Evolutionary conservation across 2,113 vertebrate species (phyloP), one percentile per base, ranked within the genome.

Genomic region (Tauraco erythrolophus): DNA sequence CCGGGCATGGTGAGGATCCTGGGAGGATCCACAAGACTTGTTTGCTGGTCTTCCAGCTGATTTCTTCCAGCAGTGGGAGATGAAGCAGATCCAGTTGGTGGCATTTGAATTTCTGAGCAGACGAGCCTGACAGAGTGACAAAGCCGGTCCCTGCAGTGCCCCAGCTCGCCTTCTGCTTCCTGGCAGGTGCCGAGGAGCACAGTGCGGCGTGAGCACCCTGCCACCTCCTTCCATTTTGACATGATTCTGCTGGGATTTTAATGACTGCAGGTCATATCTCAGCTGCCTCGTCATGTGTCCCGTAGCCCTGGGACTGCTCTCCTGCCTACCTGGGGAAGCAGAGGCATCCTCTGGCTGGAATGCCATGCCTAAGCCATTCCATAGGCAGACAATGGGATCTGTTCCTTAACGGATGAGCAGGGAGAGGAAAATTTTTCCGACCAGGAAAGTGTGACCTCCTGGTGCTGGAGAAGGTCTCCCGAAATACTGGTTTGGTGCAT

Each of bases 221-320:
- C 88, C 79, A 39, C 80, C 66, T 62, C 79, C 79, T 80, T 56
- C 80, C 1, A 1, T 97, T 94, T 96, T 86, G 94, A 88, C 96
- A 96, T 48, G 57, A 61, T 92, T 94, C 37, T 30, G 61, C 88
- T 92, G 94, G 92, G 96, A 92, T 97, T 98, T 97, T 96, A 96
- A 94, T 95, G 96, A 95, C 90, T 95, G 90, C 92, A 93, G 89
- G 62, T 96, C 24, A 11, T 9, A 12, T 72, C 33, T 86, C 4
- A 16, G 57, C 30, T 2, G 4, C 45, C n/a, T 69, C 4, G 1
- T 75, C 3, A 0, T 0, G 2, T 89, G 12, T 61, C 27, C 24
- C 1, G 0, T 39, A 84, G 39, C 33, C 33, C 35, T 77, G 64
- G 45, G 37, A 33, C 41, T 56, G n/a, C 54, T 71, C 39, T 86